A percentile compares a stretch with the other conserved stretches of the same genome.
phyloP scores from a whole-genome alignment of 2,113 vertebrate genomes.

The Gallinago jamesoni region DNA sequence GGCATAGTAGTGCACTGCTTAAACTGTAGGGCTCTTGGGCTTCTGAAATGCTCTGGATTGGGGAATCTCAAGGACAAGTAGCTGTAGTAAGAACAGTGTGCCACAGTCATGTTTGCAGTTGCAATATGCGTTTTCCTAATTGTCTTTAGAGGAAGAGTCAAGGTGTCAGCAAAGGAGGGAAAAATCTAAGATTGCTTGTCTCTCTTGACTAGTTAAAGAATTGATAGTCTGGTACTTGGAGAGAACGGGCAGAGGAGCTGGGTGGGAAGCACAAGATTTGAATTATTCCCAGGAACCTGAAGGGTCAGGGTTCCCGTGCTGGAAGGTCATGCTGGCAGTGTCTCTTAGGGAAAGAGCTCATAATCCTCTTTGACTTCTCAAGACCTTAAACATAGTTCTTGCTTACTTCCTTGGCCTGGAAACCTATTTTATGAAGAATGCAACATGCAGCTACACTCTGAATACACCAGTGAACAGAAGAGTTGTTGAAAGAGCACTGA shows the following conservation, averaged over 20 bases:
- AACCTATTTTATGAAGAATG: not conserved
- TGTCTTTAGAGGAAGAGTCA: not conserved
- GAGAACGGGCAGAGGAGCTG: not conserved
- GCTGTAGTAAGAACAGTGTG: not conserved
- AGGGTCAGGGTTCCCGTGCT: not conserved
- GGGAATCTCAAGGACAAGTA: not conserved
- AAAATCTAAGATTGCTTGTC: not conserved
- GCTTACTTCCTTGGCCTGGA: constrained; percentile 4
- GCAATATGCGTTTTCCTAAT: not conserved
- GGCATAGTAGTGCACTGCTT: not conserved
- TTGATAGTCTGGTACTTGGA: not conserved
- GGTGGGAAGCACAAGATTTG: not conserved
- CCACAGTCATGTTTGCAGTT: not conserved
- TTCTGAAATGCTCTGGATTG: not conserved
- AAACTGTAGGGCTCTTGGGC: not conserved
- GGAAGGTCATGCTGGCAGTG: not conserved
- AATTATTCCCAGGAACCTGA: not conserved
- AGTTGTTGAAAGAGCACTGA: not conserved
- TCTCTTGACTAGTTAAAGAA: not conserved
- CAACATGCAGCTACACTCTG: not conserved
- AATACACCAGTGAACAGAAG: not conserved
- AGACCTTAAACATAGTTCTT: not conserved
- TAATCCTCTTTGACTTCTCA: not conserved
- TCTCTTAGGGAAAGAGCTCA: not conserved
- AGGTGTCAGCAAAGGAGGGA: not conserved